Base-by-base conservation (phyloP, 2,888 invertebrate species). In the Drosophila tanythrix region DNA sequence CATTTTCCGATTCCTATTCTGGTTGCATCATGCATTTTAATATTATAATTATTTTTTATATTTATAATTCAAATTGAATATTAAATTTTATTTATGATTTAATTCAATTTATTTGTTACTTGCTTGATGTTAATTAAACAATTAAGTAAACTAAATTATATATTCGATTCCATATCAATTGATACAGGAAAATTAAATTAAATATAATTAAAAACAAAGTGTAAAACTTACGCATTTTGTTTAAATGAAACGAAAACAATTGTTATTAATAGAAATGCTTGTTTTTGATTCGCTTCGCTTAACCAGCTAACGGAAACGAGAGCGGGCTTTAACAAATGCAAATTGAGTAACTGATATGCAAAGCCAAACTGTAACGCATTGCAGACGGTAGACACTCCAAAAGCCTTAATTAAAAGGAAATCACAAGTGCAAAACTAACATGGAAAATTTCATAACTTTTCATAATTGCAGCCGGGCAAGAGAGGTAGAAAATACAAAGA, bases 321-420 rank as follows among this genome's bases (percentile, higher is more conserved):
- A n/a, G 8, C 46, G 7, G 55, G 66, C 33, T 48, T 13, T 29
- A 56, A 48, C 62, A 40, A 76, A 38, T 66, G 51, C 33, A 58
- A 71, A 74, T 81, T 58, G 62, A 69, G 89, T 79, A 89, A 89
- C 84, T 84, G 82, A 82, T 85, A 84, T 88, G 85, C 83, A 82
- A 74, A 73, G 55, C 62, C 60, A 68, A 66, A 74, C 50, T 67
- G 67, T 66, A 74, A 72, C 43, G 67, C 66, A 63, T 59, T 46
- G 56, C 31, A 43, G 50, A 38, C 43, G 40, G 38, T 38, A 68
- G 51, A 71, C 50, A 70, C 31, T 65, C 51, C 70, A 76, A 71
- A 50, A 63, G 55, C 38, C 46, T 46, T 35, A 61, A 18, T 46
- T 21, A 57, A 77, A 74, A 74, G 76, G 71, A 89, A 84, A 79